Percentiles rank a stretch among this genome's conserved stretches.
Conservation (phyloP, 2,113 vertebrate genomes). For the Eudorcas thomsonii region DNA sequence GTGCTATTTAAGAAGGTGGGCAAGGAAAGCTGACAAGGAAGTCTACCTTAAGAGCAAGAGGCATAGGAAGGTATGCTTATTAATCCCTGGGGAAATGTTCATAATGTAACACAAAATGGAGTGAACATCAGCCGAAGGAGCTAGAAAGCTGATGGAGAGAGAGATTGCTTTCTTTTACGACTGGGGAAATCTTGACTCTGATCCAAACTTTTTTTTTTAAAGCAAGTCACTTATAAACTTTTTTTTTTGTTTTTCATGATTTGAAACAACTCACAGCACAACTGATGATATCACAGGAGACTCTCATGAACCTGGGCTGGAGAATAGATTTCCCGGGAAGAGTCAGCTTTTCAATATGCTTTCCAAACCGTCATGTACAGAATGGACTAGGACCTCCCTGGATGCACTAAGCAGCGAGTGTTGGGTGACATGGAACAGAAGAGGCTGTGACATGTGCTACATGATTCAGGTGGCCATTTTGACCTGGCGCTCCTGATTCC, state of each 20-base stretch:
- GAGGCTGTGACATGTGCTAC: accelerated
- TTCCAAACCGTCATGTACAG: neutral
- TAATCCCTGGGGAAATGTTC: neutral
- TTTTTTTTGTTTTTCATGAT: neutral
- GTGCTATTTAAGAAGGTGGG: neutral
- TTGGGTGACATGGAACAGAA: neutral
- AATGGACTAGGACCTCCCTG: neutral
- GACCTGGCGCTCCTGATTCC: neutral
- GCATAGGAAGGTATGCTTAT: neutral
- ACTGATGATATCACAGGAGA: neutral
- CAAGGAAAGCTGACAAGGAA: neutral
- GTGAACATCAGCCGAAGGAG: neutral
- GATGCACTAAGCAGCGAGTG: neutral
- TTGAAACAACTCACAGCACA: neutral
- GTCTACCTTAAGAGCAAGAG: neutral
- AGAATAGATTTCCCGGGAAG: neutral
- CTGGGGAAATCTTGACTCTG: neutral
- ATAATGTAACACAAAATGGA: neutral
- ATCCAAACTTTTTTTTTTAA: neutral
- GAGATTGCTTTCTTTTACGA: neutral
- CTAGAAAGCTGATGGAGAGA: neutral
- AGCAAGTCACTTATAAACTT: neutral
- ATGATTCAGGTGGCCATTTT: neutral
- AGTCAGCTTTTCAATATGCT: neutral
- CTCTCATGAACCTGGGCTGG: neutral